These are phyloP conservation scores for Cebidichthys violaceus DNA, from an alignment of 2,113 vertebrate species.

Conservation along the genomic window DNA sequence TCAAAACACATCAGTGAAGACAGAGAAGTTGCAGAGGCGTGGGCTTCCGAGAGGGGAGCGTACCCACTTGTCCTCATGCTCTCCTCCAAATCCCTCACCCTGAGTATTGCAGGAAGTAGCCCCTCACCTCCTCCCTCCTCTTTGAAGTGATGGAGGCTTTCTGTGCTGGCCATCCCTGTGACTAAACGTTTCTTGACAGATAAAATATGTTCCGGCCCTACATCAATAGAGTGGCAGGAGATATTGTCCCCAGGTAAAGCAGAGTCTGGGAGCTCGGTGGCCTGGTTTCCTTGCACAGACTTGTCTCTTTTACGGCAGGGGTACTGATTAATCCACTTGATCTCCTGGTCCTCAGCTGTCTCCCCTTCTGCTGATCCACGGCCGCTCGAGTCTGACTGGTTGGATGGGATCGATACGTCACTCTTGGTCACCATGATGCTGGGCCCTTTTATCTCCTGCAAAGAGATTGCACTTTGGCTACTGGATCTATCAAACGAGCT, in stretches of 20 bases:
- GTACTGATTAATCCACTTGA: conserved; percentile 89
- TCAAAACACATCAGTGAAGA: conserved; percentile 73
- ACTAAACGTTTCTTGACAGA: conserved; percentile 56
- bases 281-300: conserved; percentile 58
- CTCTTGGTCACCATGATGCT: conserved; percentile 75
- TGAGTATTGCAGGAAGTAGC: conserved; percentile 69
- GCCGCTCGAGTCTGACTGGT: conserved; percentile 86
- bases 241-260: conserved; percentile 85
- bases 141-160: conserved; percentile 78
- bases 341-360: conserved; percentile 92
- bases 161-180: conserved; percentile 74
- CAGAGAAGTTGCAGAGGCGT: conserved; percentile 71
- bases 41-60: conserved; percentile 67
- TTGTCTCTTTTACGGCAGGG: conserved; percentile 77
- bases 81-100: conserved; percentile 73
- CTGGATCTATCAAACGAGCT: conserved; percentile 53
- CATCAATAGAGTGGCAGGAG: conserved; percentile 85
- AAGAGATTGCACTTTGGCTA: conserved; percentile 51
- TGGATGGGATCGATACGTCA: conserved; percentile 69
- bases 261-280: conserved; percentile 79
- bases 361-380: conserved; percentile 90
- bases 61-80: conserved; percentile 75
- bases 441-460: conserved; percentile 80
- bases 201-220: conserved; percentile 48
- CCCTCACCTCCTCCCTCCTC: conserved; percentile 80